These are phyloP conservation scores for Lagopus muta DNA, from an alignment of 2,113 vertebrate genomes.

Conservation along the genomic window DNA sequence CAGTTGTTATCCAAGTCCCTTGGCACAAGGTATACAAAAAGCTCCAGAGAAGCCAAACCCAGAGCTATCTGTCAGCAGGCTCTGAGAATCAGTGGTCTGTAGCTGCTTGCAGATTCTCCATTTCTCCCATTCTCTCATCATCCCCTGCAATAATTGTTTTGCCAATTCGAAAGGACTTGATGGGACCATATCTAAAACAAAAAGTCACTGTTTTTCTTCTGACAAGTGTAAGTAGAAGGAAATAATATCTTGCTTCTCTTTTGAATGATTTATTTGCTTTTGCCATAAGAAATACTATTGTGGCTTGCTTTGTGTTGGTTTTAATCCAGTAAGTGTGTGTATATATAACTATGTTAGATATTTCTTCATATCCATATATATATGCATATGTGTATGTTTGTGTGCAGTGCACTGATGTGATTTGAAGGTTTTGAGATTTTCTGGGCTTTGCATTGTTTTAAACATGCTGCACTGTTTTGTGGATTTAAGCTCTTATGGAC, in stretches of 20 bases:
- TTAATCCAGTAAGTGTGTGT: not conserved
- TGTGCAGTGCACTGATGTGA: not conserved
- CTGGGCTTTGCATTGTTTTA: not conserved
- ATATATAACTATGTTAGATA: not conserved
- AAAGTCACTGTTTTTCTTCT: not conserved
- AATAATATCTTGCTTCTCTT: not conserved
- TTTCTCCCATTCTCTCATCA: not conserved
- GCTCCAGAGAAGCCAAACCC: not conserved
- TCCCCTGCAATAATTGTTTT: not conserved
- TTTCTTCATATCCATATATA: not conserved
- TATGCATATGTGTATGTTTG: not conserved
- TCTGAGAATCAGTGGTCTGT: not conserved
- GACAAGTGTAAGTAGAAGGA: not conserved
- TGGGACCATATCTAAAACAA: not conserved
- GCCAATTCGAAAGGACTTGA: not conserved
- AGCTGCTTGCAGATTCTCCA: not conserved
- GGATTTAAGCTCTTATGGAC: conserved; percentile 20
- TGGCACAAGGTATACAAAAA: not conserved
- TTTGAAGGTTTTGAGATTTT: not conserved
- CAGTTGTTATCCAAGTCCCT: not conserved
- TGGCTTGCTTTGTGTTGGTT: not conserved
- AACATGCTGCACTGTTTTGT: not conserved
- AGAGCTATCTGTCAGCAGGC: not conserved
- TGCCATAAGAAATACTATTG: not conserved
- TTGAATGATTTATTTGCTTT: not conserved